Evolutionary conservation across 2,797 vertebrate species (phyloP).

Genomic region (Centropyge bicolor): DNA sequence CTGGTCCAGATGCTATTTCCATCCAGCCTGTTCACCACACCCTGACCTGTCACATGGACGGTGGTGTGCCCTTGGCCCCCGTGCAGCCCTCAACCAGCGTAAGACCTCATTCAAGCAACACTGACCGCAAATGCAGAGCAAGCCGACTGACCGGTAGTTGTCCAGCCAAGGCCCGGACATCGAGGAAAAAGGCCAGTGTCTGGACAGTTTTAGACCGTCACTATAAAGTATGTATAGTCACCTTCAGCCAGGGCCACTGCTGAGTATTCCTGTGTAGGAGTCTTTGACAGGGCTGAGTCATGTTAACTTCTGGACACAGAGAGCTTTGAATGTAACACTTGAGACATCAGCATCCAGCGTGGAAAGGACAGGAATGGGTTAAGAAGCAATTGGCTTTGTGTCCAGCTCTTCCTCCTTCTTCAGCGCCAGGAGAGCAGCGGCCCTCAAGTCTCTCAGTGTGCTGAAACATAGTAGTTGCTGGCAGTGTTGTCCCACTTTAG

Average conservation of each 20-base stretch:
- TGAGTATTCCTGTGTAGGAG: slow-evolving; percentile 25
- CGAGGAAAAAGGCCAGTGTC: slow-evolving; percentile 51
- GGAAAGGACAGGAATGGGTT: slow-evolving; percentile 42
- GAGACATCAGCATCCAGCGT: slow-evolving; percentile 21
- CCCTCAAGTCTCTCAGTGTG: slow-evolving; percentile 33
- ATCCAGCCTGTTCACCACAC: slow-evolving; percentile 80
- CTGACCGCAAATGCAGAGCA: slow-evolving; percentile 66
- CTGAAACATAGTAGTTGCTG: slow-evolving; percentile 34
- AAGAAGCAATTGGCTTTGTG: slow-evolving; percentile 41
- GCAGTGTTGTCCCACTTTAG: slow-evolving; percentile 35
- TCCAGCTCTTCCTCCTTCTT: slow-evolving; percentile 29
- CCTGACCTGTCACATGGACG: slow-evolving; percentile 80
- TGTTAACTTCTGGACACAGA: slow-evolving; percentile 25
- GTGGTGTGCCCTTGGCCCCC: slow-evolving; percentile 66
- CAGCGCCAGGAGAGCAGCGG: slow-evolving; percentile 20
- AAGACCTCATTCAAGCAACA: slow-evolving; percentile 59
- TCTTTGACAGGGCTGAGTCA: slow-evolving; percentile 56
- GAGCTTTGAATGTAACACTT: slow-evolving; percentile 9
- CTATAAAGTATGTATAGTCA: slow-evolving; percentile 38
- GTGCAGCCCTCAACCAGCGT: slow-evolving; percentile 42
- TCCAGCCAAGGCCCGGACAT: slow-evolving; percentile 48
- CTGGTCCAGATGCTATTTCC: slow-evolving; percentile 83
- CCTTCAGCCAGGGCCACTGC: slow-evolving; percentile 32
- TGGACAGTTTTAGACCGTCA: slow-evolving; percentile 36
- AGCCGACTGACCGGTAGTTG: slow-evolving; percentile 48